phyloP scores from a whole-genome alignment of 2,888 invertebrate genomes.

The Drosophila neotestacea region DNA sequence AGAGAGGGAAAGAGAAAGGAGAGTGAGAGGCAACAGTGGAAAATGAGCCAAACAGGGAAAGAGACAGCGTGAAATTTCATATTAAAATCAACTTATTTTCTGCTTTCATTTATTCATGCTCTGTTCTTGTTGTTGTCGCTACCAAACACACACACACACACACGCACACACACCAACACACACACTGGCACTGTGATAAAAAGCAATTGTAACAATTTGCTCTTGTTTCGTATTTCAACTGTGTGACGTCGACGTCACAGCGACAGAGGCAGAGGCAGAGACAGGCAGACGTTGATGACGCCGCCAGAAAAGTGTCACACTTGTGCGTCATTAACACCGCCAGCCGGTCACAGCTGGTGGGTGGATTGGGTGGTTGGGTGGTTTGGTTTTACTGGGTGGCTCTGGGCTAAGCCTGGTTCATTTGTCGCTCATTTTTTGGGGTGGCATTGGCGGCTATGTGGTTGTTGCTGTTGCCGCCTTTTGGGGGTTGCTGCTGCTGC shows the following conservation, averaged over 20 bases:
- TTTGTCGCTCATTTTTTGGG: slow-evolving; percentile 50
- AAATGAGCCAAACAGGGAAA: slow-evolving; percentile 37
- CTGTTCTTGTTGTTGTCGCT: slow-evolving; percentile 54
- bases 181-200: slow-evolving; percentile 34
- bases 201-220: slow-evolving; percentile 75
- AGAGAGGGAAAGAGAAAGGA: slow-evolving; percentile 7
- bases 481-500: slow-evolving; percentile 69
- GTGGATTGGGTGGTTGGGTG: slow-evolving; percentile 41
- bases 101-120: slow-evolving; percentile 81
- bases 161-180: slow-evolving; percentile 29
- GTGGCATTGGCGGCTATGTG: slow-evolving; percentile 53
- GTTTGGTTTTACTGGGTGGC: background rate
- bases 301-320: slow-evolving; percentile 79
- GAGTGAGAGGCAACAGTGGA: background rate
- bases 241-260: slow-evolving; percentile 12
- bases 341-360: slow-evolving; percentile 80
- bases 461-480: slow-evolving; percentile 45
- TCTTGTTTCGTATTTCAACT: slow-evolving; percentile 65
- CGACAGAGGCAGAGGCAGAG: background rate
- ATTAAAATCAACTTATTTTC: slow-evolving; percentile 82
- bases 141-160: slow-evolving; percentile 37
- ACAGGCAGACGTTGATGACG: slow-evolving; percentile 15
- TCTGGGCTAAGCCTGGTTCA: slow-evolving; percentile 40
- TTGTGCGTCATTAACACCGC: slow-evolving; percentile 83
- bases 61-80: slow-evolving; percentile 78